Conservation (phyloP, 2,888 invertebrate species). For the Apantesis nais region DNA sequence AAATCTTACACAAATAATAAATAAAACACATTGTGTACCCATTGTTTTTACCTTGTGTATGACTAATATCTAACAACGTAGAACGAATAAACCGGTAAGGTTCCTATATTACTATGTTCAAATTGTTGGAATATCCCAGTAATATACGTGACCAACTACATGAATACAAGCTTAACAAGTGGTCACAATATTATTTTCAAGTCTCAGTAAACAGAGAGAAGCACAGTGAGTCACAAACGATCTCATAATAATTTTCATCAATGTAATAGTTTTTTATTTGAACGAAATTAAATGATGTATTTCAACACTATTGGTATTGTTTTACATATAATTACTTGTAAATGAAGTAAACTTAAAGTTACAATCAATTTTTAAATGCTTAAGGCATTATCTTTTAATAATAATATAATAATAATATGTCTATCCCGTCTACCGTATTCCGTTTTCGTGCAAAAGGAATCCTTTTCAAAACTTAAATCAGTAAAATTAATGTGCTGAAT, state of each 20-base stretch:
- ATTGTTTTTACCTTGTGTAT: background rate
- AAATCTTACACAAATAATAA: too few species aligned
- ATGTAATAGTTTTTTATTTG: background rate
- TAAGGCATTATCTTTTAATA: background rate
- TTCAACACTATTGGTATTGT: background rate
- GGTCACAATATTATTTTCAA: background rate
- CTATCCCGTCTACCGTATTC: background rate
- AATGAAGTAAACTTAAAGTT: background rate
- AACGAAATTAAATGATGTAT: background rate
- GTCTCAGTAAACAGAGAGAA: constrained; percentile 14
- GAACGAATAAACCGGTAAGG: background rate
- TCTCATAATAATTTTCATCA: background rate
- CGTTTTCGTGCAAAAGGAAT: background rate
- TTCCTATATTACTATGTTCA: background rate
- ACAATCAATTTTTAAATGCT: background rate
- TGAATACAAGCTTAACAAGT: constrained; percentile 27
- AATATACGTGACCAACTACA: constrained; percentile 53
- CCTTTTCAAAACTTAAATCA: background rate
- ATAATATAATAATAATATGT: background rate
- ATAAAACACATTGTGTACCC: too few species aligned
- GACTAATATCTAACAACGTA: background rate
- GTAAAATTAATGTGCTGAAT: background rate
- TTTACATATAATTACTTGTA: background rate
- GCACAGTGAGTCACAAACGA: constrained; percentile 9
- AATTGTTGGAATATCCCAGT: background rate